Conservation (phyloP, 2,113 vertebrate genomes). For the Tricholaema leucomelas region DNA sequence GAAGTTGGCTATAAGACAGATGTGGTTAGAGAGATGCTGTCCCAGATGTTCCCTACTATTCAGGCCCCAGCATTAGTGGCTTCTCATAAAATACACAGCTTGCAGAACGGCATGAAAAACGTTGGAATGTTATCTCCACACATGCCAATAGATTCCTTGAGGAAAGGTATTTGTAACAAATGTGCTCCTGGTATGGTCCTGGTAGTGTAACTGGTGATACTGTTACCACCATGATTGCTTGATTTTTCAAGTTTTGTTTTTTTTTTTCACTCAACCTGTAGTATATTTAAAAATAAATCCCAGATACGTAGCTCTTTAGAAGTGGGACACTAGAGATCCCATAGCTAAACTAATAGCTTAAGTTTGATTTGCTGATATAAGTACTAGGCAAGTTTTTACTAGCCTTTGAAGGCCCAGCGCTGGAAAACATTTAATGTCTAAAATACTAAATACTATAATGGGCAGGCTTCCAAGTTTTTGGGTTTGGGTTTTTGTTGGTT, state of each 20-base stretch:
- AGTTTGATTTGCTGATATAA: background rate
- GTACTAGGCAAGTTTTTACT: background rate
- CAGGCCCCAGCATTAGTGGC: background rate
- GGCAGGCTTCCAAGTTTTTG: background rate
- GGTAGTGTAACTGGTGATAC: background rate
- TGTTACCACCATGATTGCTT: fast-evolving
- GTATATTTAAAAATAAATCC: background rate
- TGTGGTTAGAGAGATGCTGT: background rate
- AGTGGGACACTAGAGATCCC: background rate
- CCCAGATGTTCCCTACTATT: background rate
- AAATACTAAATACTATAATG: background rate
- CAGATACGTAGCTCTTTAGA: background rate
- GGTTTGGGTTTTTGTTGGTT: too few species aligned
- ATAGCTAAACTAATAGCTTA: background rate
- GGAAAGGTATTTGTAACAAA: background rate
- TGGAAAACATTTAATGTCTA: background rate
- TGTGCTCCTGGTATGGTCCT: background rate
- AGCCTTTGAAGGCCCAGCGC: background rate
- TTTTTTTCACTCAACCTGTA: background rate
- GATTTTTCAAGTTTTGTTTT: background rate
- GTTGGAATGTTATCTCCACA: background rate
- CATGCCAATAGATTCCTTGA: background rate
- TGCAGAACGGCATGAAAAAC: background rate
- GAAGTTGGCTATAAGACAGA: background rate
- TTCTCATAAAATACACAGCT: background rate